These are phyloP conservation scores for Homarus gammarus DNA, from an alignment of 2,888 invertebrate genomes.

Conservation along the genomic window DNA sequence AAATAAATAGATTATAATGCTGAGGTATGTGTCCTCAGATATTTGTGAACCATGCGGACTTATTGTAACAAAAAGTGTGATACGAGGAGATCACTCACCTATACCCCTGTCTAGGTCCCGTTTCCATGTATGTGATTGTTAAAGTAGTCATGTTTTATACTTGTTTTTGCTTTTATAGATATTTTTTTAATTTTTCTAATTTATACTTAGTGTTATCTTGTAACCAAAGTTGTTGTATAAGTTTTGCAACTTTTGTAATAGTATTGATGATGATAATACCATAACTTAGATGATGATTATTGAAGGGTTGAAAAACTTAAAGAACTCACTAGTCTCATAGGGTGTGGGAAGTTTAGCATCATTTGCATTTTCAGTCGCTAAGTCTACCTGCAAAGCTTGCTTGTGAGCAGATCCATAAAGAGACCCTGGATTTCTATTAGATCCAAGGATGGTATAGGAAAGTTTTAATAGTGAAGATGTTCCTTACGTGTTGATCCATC, in stretches of 20 bases:
- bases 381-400: conserved; percentile 55
- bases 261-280: conserved; percentile 61
- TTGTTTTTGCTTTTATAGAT: conserved; percentile 74
- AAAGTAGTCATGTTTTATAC: conserved; percentile 73
- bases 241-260: conserved; percentile 68
- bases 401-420: conserved; percentile 46
- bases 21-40: conserved; percentile 39
- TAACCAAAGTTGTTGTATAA: conserved; percentile 73
- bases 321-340: conserved; percentile 62
- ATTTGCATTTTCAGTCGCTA: conserved; percentile 57
- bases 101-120: conserved; percentile 61
- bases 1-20: conserved; percentile 23
- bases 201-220: conserved; percentile 73
- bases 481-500: conserved; percentile 30
- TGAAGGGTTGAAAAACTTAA: conserved; percentile 63
- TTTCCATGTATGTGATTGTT: conserved; percentile 73
- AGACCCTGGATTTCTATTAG: conserved; percentile 49
- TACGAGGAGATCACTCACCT: conserved; percentile 57
- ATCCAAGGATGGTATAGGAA: conserved; percentile 54
- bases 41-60: conserved; percentile 42
- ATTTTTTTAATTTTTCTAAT: conserved; percentile 74
- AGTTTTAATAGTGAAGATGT: conserved; percentile 32
- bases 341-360: conserved; percentile 57
- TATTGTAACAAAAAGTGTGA: conserved; percentile 57
- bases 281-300: conserved; percentile 49